Conservation (phyloP, 2,888 invertebrate genomes). For the Acronicta leporina region DNA sequence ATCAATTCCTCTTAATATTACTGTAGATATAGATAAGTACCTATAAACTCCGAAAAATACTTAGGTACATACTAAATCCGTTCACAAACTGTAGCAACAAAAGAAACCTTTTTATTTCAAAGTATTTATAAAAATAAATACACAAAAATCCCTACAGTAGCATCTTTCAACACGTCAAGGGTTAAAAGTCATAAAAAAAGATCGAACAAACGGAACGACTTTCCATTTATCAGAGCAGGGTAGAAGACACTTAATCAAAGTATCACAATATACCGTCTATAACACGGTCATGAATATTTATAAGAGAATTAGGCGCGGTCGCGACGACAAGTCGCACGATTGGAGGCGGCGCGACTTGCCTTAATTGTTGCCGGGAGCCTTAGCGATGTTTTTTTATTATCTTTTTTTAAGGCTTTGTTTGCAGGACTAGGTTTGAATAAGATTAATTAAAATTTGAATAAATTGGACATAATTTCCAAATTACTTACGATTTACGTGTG, state of each 20-base stretch:
- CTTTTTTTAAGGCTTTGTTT: constrained; percentile 35
- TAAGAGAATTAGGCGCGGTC: constrained; percentile 78
- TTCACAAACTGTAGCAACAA: constrained; percentile 18
- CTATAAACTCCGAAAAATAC: too few species aligned
- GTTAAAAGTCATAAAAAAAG: constrained; percentile 38
- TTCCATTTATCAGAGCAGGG: constrained; percentile 80
- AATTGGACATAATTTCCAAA: constrained; percentile 2
- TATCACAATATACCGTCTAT: constrained; percentile 83
- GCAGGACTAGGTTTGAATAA: constrained; percentile 20
- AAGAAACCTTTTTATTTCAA: constrained; percentile 17
- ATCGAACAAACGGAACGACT: constrained; percentile 41
- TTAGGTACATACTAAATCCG: constrained; percentile 16
- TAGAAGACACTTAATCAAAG: constrained; percentile 85
- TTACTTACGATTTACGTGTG: too few species aligned
- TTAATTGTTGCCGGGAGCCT: constrained; percentile 70
- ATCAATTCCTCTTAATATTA: too few species aligned
- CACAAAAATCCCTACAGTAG: constrained; percentile 55
- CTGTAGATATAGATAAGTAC: too few species aligned
- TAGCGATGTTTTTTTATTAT: constrained; percentile 20
- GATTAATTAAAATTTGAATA: constrained; percentile 23
- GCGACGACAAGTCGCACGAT: constrained; percentile 68
- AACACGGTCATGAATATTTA: constrained; percentile 85
- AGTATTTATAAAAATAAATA: constrained; percentile 10
- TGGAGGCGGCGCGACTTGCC: constrained; percentile 73
- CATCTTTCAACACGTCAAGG: constrained; percentile 56